Conservation (phyloP, 2,888 invertebrate genomes). For the Seira sanloemensis region DNA sequence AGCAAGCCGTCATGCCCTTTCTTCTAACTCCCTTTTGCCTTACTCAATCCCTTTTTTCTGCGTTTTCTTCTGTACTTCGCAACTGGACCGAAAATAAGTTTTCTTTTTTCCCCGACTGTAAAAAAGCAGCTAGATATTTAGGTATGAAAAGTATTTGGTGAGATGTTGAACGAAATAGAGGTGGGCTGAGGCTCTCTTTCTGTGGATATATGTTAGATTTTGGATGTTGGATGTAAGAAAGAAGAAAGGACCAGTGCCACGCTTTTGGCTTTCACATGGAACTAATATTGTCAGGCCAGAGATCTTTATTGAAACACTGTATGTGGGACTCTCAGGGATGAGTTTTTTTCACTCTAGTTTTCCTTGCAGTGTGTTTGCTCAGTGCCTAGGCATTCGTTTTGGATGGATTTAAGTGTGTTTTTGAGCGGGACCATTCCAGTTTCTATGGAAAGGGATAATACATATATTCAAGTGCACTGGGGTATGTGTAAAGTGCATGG, state of each 20-base stretch:
- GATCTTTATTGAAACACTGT: slow-evolving; percentile 34
- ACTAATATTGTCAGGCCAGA: slow-evolving; percentile 19
- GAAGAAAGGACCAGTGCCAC: slow-evolving; percentile 3
- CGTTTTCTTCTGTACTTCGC: slow-evolving; percentile 11
- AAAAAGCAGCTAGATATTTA: neutral
- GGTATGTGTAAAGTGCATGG: neutral
- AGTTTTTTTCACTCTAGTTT: no score
- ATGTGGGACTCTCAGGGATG: neutral
- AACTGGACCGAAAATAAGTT: slow-evolving; percentile 42
- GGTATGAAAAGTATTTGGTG: neutral
- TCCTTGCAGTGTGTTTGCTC: neutral
- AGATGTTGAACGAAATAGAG: neutral
- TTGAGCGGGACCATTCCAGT: neutral
- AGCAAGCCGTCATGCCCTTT: neutral
- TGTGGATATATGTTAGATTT: neutral
- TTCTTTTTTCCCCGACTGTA: neutral
- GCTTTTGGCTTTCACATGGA: neutral
- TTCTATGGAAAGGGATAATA: neutral
- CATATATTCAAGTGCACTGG: slow-evolving; percentile 26
- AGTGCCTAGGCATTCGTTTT: slow-evolving; percentile 13
- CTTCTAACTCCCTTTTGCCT: neutral
- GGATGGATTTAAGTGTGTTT: slow-evolving; percentile 45
- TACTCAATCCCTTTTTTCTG: neutral
- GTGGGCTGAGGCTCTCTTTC: neutral
- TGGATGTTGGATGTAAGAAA: slow-evolving; percentile 16